Evolutionary conservation across 2,113 vertebrate species (phyloP), one percentile per base, ranked within the genome.

Genomic region (Lepidothrix coronata): DNA sequence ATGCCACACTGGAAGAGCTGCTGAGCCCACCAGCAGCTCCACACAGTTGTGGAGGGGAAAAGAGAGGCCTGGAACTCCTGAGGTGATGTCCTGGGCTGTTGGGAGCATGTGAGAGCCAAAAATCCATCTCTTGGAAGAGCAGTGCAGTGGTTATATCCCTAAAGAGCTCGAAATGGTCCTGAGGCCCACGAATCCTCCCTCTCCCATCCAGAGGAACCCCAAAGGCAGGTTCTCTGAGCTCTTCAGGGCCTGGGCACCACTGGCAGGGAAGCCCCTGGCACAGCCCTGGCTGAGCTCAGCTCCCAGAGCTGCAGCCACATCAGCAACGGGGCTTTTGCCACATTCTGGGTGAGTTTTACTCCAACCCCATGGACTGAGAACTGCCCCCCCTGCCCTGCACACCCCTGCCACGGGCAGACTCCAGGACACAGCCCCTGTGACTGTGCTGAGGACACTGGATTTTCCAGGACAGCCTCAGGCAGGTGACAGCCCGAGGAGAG

Each of bases 401-500:
- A 15, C 41, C 46, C 13, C 73, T 4, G n/a, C 23, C 8, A 4
- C 20, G 21, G 2, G 11, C 30, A 28, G 52, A 23, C 5, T 46
- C 57, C 76, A 62, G 52, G 43, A 43, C 81, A 48, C n/a, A 6
- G 49, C 11, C 23, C 68, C 67, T 14, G 58, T 16, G 31, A 24
- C 48, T 13, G 72, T 12, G 63, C 68, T 46, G 49, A 73, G 85
- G 58, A 81, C 39, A 9, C 33, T 1, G 3, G 5, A 4, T 11
- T 24, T 51, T 9, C 57, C 59, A 58, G 58, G 48, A 30, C 58
- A 80, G 71, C 52, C 54, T 19, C 63, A 57, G 30, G 30, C 72
- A 52, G 0, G 9, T 2, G 33, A n/a, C 0, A 0, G 72, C 22
- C 24, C 8, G 37, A 81, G 41, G 63, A 84, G 24, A 72, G 75